A percentile compares a stretch with the other conserved stretches of the same genome.
phyloP scores from a whole-genome alignment of 2,113 vertebrate genomes.

The Gobiocypris rarus region DNA sequence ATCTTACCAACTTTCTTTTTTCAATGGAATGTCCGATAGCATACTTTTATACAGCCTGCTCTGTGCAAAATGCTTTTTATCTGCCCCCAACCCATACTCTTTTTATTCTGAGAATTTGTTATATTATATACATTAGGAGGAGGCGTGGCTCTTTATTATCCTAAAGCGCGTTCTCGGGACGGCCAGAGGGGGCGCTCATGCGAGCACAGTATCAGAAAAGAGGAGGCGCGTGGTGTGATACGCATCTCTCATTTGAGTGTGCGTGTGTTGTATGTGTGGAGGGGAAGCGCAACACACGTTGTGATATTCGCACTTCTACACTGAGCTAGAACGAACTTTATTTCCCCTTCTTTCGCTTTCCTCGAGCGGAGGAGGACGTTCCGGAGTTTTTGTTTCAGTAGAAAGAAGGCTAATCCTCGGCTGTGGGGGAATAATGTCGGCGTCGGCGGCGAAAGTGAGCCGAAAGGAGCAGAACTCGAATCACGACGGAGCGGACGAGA shows the following conservation, averaged over 20 bases:
- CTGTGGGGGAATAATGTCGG: constrained; percentile 77
- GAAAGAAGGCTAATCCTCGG: constrained; percentile 29
- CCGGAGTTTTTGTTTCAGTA: constrained; percentile 38
- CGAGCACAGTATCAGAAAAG: constrained; percentile 35
- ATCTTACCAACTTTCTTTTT: neutral
- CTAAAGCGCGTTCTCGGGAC: constrained; percentile 48
- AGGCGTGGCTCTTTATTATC: constrained; percentile 44
- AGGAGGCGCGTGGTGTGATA: constrained; percentile 47
- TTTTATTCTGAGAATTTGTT: no score
- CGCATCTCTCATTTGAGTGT: constrained; percentile 48
- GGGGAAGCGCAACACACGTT: constrained; percentile 61
- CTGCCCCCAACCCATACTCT: no score
- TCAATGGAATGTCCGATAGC: no score
- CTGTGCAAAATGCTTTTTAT: neutral
- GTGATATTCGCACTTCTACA: constrained; percentile 57
- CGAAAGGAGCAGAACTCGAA: constrained; percentile 89
- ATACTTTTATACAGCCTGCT: no score
- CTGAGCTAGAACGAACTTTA: constrained; percentile 53
- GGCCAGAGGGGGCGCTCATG: constrained; percentile 36
- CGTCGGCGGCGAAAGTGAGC: constrained; percentile 86
- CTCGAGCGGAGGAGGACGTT: constrained; percentile 32
- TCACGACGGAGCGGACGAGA: constrained; percentile 87
- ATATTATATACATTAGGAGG: constrained; percentile 2
- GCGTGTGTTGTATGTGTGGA: constrained; percentile 36
- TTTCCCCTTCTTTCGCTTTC: constrained; percentile 46